A percentile compares a stretch with the other conserved stretches of the same genome.
phyloP scores from a whole-genome alignment of 2,888 invertebrate species.

The Campoplex nolae region DNA sequence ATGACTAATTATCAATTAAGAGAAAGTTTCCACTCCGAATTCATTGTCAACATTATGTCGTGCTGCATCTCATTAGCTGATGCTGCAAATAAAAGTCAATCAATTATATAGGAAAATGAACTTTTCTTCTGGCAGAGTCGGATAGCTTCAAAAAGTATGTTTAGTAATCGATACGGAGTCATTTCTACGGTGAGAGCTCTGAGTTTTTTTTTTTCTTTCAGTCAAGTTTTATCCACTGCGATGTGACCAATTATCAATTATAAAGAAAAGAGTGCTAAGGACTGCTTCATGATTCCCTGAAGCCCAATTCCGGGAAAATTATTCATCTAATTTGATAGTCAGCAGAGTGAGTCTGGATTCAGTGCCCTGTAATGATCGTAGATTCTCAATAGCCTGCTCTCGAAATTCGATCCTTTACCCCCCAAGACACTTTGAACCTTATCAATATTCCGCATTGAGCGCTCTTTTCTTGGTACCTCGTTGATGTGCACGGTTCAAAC shows the following conservation, averaged over 20 bases:
- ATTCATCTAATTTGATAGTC: conserved; percentile 50
- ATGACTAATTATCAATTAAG: too few relatives aligned
- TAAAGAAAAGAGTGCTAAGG: background rate
- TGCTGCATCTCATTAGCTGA: background rate
- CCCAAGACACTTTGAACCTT: conserved; percentile 32
- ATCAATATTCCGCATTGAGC: conserved; percentile 50
- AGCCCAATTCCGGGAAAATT: conserved; percentile 18
- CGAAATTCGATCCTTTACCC: conserved; percentile 40
- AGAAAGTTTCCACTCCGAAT: too few relatives aligned
- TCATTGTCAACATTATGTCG: background rate
- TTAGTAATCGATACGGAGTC: conserved; percentile 5
- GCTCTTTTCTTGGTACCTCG: conserved; percentile 23
- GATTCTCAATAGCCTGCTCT: conserved; percentile 38
- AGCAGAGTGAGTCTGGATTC: background rate
- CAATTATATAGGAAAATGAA: too few relatives aligned
- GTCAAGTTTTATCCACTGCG: background rate
- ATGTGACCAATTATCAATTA: conserved; percentile 25
- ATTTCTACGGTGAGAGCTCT: conserved; percentile 4
- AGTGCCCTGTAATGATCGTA: conserved; percentile 34
- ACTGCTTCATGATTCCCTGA: conserved; percentile 26
- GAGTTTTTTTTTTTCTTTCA: conserved; percentile 4
- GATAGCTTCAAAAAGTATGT: background rate
- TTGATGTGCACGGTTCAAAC: background rate
- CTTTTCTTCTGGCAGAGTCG: background rate
- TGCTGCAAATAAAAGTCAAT: background rate